phyloP scores from a whole-genome alignment of 2,113 vertebrate species.

The Notothenia coriiceps region DNA sequence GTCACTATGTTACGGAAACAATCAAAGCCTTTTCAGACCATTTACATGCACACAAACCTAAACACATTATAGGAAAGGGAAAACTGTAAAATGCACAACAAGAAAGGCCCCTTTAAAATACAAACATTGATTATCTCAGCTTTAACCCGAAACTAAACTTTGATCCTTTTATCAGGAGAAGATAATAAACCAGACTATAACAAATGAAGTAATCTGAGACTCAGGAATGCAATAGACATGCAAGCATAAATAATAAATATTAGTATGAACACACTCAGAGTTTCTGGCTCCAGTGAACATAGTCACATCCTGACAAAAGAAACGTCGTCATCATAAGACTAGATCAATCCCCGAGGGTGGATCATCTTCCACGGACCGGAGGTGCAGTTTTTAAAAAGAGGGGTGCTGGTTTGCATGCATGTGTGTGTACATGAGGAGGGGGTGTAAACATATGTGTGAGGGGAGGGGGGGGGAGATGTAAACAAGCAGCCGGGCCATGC shows the following conservation, averaged over 20 bases:
- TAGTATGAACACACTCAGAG: neutral
- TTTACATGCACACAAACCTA: no score
- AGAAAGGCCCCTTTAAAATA: no score
- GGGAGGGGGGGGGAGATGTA: conserved; percentile 24
- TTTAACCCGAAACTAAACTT: neutral
- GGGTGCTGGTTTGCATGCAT: conserved; percentile 20
- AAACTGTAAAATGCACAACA: no score
- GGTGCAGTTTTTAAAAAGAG: conserved; percentile 3
- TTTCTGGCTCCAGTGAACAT: neutral
- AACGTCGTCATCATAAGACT: conserved; percentile 18
- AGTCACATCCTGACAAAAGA: conserved; percentile 5
- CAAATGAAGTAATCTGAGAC: neutral
- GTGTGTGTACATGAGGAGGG: conserved; percentile 3
- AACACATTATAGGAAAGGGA: no score
- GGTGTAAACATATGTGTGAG: neutral
- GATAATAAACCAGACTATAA: neutral
- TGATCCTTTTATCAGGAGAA: neutral
- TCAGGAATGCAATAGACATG: neutral
- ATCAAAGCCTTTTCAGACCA: no score
- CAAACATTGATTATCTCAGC: neutral
- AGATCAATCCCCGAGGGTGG: conserved; percentile 26
- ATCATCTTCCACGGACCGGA: conserved; percentile 41
- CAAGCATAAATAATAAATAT: conserved; percentile 12
- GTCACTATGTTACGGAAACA: no score
- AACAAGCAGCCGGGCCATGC: conserved; percentile 31